Base-by-base conservation (phyloP, 2,113 vertebrate genomes). In the Alethe diademata region DNA sequence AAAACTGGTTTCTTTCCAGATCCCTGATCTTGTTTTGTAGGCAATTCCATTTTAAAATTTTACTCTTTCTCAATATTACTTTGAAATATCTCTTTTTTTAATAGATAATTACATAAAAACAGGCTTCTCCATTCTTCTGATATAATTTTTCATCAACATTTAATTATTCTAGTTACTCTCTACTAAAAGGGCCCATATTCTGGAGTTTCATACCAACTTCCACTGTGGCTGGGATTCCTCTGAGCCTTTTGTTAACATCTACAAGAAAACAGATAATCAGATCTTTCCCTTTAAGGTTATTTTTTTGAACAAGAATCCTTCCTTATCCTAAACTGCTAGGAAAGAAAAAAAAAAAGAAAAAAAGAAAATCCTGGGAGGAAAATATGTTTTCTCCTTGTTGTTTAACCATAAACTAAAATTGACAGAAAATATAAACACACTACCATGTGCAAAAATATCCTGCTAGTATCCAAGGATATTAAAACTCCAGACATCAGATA, bases 1-100 rank as follows among this genome's bases (percentile, higher is more conserved):
- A 61, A 36, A 86, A 78, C 25, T 80, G 43, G 51, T 84, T 90
- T 74, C 69, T 90, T 93, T 94, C 78, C 74, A 90, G 58, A 92
- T 25, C 1, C 5, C 42, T 65, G 66, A 78, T 65, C 36, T 48
- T 79, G 20, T 67, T 89, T 90, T 75, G 20, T 50, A 74, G 26
- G 40, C 61, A 90, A 93, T 69, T 72, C 69, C 19, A 76, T 90
- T 93, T 94, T 69, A 19, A 92, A 92, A 75, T 73, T 11, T 28
- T n/a, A 50, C 5, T 43, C 94, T 81, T 90, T 35, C 62, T 69
- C 48, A 61, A 40, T 69, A 85, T 64, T 71, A 33, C 12, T 90
- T 85, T 62, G 61, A 91, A 91, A 75, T 28, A 4, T 35, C 40
- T 95, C 3, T 8, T 57, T 67, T 67, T 80, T 71, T 5, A 84